Evolutionary conservation across 2,797 vertebrate genomes (phyloP), one percentile per base, ranked within the genome.

Genomic region (Pogonophryne albipinna): DNA sequence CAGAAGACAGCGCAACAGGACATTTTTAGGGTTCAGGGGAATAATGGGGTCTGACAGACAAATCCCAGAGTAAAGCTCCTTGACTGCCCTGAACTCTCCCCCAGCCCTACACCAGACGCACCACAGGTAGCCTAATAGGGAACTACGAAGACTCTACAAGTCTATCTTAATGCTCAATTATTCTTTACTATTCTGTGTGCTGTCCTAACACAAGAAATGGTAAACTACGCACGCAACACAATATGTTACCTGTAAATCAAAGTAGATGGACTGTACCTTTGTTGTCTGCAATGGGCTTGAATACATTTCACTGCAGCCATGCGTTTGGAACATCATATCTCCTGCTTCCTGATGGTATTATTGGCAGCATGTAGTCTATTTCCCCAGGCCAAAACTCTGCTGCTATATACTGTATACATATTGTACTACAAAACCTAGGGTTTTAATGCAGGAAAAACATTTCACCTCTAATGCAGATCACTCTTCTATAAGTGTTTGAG

Each of bases 41-140:
- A 87, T 88, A 93, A 93, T 90, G 87, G 76, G 83, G 75, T 87
- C 83, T 92, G 92, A 93, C 92, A 93, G 91, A 90, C 83, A 88
- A 93, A 92, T 91, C 80, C 87, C 82, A 91, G 85, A 79, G 74
- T 85, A 88, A 90, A 89, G 83, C 90, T 85, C 46, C 46, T 78
- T 75, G 83, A 80, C 83, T 85, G 58, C 55, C 77, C 62, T 79
- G 45, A 85, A 78, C 80, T 82, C 78, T 78, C 49, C 66, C 66
- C 76, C 19, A 50, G 74, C 74, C 62, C 60, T 74, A 47, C 76
- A 61, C 60, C 13, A 31, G 47, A 50, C 72, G 77, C 68, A 52
- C 74, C 71, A 68, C 50, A 60, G 59, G 63, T 17, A 62, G 65
- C 31, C 58, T 72, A 58, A 68, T 52, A 20, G 47, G 62, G 34